Evolutionary conservation across 2,797 vertebrate species (phyloP).

Genomic region (Erethizon dorsatum): DNA sequence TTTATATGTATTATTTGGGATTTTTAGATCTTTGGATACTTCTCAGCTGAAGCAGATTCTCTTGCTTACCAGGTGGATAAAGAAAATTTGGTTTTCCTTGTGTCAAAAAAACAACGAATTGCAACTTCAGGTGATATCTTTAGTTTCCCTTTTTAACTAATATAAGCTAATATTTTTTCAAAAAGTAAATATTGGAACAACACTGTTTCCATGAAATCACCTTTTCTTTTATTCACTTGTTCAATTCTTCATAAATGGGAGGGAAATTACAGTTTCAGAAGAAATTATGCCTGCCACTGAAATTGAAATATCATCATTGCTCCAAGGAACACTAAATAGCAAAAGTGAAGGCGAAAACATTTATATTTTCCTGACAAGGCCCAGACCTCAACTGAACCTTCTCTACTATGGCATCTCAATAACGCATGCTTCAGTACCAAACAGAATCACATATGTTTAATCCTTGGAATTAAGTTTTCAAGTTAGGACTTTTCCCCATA

Average conservation of each 20-base stretch:
- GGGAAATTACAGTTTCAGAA: neutral
- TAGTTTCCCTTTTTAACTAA: conserved; percentile 39
- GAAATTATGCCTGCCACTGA: neutral
- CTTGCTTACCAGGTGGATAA: conserved; percentile 79
- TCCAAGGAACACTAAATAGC: neutral
- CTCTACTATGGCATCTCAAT: neutral
- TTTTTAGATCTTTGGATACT: conserved; percentile 90
- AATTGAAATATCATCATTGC: neutral
- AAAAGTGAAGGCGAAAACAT: neutral
- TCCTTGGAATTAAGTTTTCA: neutral
- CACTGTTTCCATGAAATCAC: neutral
- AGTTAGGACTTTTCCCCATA: neutral
- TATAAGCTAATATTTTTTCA: conserved; percentile 9
- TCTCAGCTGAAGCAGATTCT: conserved; percentile 71
- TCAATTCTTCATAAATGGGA: neutral
- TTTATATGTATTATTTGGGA: conserved; percentile 46
- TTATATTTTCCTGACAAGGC: neutral
- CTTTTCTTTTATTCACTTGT: conserved; percentile 46
- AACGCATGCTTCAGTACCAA: neutral
- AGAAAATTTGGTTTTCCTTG: conserved; percentile 87
- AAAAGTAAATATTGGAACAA: neutral
- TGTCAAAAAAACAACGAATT: conserved; percentile 87
- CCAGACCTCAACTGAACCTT: neutral
- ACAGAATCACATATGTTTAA: neutral
- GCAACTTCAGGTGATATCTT: conserved; percentile 86